Percentiles rank a stretch among this genome's conserved stretches.
Conservation (phyloP, 2,888 invertebrate species). For the Sphaerophoria rueppellii region DNA sequence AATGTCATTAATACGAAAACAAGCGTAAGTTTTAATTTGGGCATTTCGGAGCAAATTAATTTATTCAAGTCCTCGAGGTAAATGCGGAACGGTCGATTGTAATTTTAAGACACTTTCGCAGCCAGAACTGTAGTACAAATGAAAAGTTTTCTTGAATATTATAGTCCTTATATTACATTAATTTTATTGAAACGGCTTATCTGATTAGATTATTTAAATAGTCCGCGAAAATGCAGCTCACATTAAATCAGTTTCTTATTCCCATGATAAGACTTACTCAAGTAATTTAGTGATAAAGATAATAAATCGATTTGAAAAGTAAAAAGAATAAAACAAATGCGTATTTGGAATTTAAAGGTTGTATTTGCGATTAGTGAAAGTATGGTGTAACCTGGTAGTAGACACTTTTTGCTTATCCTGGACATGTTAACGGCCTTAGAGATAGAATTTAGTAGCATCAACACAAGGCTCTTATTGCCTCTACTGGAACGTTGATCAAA, state of each 20-base stretch:
- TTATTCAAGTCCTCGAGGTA: background rate
- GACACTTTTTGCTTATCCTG: too few species aligned
- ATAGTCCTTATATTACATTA: slow-evolving; percentile 36
- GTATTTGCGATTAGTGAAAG: too few species aligned
- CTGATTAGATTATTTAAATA: slow-evolving; percentile 14
- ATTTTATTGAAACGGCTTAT: background rate
- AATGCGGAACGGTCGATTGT: background rate
- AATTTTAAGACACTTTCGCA: background rate
- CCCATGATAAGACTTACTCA: too few species aligned
- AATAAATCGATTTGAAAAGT: background rate
- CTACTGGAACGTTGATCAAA: too few species aligned
- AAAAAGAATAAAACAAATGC: too few species aligned
- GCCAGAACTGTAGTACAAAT: slow-evolving; percentile 9
- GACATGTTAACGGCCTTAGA: too few species aligned
- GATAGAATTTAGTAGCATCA: too few species aligned
- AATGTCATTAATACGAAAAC: background rate
- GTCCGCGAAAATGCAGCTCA: background rate
- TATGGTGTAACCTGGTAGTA: too few species aligned
- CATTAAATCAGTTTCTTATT: background rate
- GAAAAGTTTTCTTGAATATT: background rate
- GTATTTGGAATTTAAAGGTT: too few species aligned
- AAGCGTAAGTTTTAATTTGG: slow-evolving; percentile 3
- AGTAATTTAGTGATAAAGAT: slow-evolving; percentile 12
- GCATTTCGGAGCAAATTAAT: background rate
- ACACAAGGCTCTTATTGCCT: too few species aligned